These are phyloP conservation scores for Campoletis sonorensis DNA, from an alignment of 1,140 invertebrate species.

Conservation along the genomic window DNA sequence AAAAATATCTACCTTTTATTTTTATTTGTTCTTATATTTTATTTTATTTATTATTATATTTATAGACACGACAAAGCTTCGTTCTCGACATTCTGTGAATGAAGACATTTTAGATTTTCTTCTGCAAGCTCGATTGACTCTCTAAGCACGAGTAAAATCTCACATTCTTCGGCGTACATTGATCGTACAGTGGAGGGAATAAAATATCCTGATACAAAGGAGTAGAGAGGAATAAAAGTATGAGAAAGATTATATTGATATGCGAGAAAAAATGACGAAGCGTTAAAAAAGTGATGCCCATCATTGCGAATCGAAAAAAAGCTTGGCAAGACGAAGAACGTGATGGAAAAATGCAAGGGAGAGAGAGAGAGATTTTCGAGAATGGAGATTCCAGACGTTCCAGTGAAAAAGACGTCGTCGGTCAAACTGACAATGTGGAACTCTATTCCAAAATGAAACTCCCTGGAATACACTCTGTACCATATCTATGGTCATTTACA, in stretches of 20 bases:
- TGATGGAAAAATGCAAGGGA: neutral
- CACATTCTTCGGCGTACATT: conserved; percentile 4
- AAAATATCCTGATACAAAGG: conserved; percentile 52
- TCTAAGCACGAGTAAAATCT: neutral
- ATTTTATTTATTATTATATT: too few species aligned
- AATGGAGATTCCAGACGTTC: conserved; percentile 24
- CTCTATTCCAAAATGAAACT: neutral
- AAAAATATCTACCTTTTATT: too few species aligned
- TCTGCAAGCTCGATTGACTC: neutral
- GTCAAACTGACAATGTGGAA: conserved; percentile 44
- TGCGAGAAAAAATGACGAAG: conserved; percentile 43
- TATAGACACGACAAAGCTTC: too few species aligned
- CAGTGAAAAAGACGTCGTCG: conserved; percentile 32
- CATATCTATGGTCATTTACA: too few species aligned
- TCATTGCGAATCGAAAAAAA: neutral
- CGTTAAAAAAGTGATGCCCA: conserved; percentile 22
- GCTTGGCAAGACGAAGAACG: neutral
- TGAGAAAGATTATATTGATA: too few species aligned
- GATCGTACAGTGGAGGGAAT: neutral
- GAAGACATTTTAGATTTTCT: neutral
- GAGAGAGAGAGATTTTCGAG: neutral
- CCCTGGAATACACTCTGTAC: neutral
- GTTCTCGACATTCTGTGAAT: neutral
- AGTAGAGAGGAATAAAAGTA: conserved; percentile 22
- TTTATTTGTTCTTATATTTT: too few species aligned